Conservation (phyloP, 2,888 invertebrate genomes). For the Liopterus haemorrhoidalis region DNA sequence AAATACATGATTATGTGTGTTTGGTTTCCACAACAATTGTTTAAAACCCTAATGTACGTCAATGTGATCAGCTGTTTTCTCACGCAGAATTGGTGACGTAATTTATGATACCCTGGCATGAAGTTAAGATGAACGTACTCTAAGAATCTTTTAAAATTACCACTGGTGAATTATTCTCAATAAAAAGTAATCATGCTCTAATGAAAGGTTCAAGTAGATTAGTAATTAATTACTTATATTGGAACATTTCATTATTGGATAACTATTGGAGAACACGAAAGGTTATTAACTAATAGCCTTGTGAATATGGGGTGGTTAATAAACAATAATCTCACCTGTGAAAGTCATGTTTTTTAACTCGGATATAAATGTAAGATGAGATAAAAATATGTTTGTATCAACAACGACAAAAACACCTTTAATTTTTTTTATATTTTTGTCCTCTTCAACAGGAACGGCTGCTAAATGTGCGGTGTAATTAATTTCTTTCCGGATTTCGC, state of each 20-base stretch:
- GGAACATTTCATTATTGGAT: too few species aligned
- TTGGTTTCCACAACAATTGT: too few species aligned
- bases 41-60: too few species aligned
- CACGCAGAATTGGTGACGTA: too few species aligned
- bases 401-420: constrained; percentile 43
- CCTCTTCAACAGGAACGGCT: constrained; percentile 2
- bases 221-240: neutral
- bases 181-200: constrained; percentile 17
- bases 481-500: constrained; percentile 26
- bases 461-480: constrained; percentile 15
- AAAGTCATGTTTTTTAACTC: constrained; percentile 33
- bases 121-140: too few species aligned
- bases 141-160: constrained; percentile 19
- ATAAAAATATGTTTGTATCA: constrained; percentile 50
- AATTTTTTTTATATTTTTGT: constrained; percentile 11
- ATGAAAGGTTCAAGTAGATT: neutral
- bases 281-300: neutral
- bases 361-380: constrained; percentile 43
- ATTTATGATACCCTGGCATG: too few species aligned
- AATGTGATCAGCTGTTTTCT: too few species aligned
- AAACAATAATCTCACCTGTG: constrained; percentile 27
- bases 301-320: neutral
- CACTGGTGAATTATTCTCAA: constrained; percentile 24
- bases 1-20: too few species aligned
- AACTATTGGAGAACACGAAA: neutral